phyloP scores from a whole-genome alignment of 2,797 vertebrate species.

The Semotilus atromaculatus region DNA sequence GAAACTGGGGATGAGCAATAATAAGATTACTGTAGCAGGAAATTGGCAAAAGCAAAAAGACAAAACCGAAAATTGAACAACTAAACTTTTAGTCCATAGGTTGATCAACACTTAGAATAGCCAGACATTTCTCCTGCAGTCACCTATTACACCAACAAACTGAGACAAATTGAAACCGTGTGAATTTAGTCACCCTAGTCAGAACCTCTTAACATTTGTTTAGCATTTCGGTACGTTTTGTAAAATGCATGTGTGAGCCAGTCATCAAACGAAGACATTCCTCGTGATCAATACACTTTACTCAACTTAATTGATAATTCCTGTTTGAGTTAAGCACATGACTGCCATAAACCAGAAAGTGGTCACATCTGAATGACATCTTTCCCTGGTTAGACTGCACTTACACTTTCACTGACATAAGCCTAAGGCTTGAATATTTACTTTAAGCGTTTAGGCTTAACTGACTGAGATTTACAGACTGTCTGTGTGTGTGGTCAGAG shows the following conservation, averaged over 20 bases:
- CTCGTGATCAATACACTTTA: neutral
- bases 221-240: neutral
- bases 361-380: neutral
- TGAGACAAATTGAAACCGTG: neutral
- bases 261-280: neutral
- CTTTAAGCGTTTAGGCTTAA: neutral
- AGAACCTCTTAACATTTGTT: neutral
- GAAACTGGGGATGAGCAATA: conserved; percentile 30
- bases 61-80: neutral
- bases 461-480: conserved; percentile 1
- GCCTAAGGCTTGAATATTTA: neutral
- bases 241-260: neutral
- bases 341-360: neutral
- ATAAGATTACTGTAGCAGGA: neutral
- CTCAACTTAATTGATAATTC: neutral
- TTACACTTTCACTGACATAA: neutral
- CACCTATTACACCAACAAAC: neutral
- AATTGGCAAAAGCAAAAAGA: conserved; percentile 1
- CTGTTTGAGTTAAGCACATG: neutral
- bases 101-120: conserved; percentile 1
- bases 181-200: neutral
- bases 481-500: conserved; percentile 3
- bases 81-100: neutral
- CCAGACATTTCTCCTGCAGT: neutral
- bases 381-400: neutral